Percentiles rank a stretch among this genome's conserved stretches.
Conservation (phyloP, 2,888 invertebrate genomes). For the Drosophila anceps region DNA sequence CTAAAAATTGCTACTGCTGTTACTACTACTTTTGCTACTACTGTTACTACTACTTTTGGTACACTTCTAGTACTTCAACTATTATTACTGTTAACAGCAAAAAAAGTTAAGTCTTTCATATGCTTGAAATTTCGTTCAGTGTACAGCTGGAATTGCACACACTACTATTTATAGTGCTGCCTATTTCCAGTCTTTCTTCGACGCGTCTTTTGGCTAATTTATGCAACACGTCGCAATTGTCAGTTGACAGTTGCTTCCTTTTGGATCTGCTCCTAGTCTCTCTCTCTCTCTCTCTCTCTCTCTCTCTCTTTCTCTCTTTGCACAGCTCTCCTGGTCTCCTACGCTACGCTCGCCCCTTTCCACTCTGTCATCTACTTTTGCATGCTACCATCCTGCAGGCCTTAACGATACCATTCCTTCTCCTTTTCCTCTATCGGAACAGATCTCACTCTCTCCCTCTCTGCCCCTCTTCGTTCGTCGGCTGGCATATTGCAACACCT, state of each 20-base stretch:
- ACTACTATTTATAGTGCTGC: slow-evolving; percentile 47
- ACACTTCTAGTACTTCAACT: not conserved
- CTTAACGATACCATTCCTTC: not conserved
- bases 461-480: not conserved
- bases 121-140: not conserved
- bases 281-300: not conserved
- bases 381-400: not conserved
- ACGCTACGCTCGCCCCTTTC: not conserved
- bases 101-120: not conserved
- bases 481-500: slow-evolving; percentile 30
- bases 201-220: slow-evolving; percentile 56
- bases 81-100: not conserved
- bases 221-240: slow-evolving; percentile 71
- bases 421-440: not conserved
- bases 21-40: not conserved
- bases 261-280: not conserved
- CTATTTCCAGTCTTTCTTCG: slow-evolving; percentile 38
- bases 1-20: not conserved
- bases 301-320: not conserved
- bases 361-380: not conserved
- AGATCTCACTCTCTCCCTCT: not conserved
- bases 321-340: not conserved
- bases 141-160: not conserved
- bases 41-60: not conserved
- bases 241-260: slow-evolving; percentile 55